A percentile compares a stretch with the other conserved stretches of the same genome.
These are phyloP conservation scores for Macrotis lagotis DNA, from an alignment of 2,113 vertebrate genomes.

Conservation along the genomic window DNA sequence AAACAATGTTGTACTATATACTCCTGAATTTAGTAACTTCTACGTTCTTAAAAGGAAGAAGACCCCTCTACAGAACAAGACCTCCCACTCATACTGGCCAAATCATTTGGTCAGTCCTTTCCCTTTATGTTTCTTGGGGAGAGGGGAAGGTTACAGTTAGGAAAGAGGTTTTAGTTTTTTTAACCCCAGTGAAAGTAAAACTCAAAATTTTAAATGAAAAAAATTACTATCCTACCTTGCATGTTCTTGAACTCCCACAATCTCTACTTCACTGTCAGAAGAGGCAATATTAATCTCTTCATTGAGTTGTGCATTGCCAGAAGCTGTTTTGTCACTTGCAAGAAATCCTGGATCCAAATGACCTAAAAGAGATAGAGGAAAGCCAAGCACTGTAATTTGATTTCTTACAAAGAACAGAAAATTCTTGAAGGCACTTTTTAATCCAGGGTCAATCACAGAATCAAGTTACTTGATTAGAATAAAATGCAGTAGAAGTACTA, in stretches of 20 bases:
- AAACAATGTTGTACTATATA: conserved; percentile 29
- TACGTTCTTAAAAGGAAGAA: conserved; percentile 26
- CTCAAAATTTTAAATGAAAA: conserved; percentile 13
- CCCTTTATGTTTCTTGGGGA: conserved; percentile 2
- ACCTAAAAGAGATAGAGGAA: conserved; percentile 84
- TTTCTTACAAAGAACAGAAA: conserved; percentile 36
- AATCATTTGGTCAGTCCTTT: neutral
- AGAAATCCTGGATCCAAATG: conserved; percentile 87
- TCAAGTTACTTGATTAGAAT: neutral
- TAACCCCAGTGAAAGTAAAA: conserved; percentile 25
- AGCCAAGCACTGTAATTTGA: conserved; percentile 58
- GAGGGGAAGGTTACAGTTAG: neutral
- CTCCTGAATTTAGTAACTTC: neutral
- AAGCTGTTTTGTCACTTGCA: conserved; percentile 83
- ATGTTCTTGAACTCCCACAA: conserved; percentile 96
- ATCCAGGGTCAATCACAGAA: conserved; percentile 29
- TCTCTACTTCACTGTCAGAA: conserved; percentile 97
- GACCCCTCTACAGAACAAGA: neutral
- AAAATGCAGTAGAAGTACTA: conserved; percentile 6
- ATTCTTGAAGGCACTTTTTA: conserved; percentile 25
- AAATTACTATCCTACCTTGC: conserved; percentile 86
- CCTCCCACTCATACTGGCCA: conserved; percentile 13
- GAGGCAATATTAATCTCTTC: conserved; percentile 93
- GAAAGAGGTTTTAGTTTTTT: neutral
- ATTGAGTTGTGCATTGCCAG: conserved; percentile 85